Base-by-base conservation (phyloP, 2,113 vertebrate species). In the Entosphenus tridentatus region DNA sequence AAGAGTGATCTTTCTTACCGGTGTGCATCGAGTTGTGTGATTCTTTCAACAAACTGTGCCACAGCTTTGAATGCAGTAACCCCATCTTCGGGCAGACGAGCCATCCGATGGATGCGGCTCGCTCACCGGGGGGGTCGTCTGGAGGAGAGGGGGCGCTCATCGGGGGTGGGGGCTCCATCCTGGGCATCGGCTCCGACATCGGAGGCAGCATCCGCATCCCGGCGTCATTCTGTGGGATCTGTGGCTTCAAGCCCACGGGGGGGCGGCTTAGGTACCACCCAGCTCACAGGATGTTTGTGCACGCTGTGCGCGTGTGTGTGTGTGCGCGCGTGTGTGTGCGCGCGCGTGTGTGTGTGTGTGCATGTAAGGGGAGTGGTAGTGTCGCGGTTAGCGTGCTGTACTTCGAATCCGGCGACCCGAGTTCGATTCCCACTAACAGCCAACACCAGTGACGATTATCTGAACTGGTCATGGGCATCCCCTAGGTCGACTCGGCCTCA, bases 1-100 rank as follows among this genome's bases (percentile, higher is more conserved):
- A 10, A 11, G 54, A 8, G 8, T n/a, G n/a, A 18, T 55, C 12
- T 11, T 65, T 56, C 16, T 18, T 54, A 17, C 9, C 10, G 12
- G 21, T 56, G 12, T 39, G 39, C 39, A 12, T 2, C 18, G 9
- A 16, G 12, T 72, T 55, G 55, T 57, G 67, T 21, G 7, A 3
- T 69, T 9, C 8, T 70, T 3, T 73, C 5, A 12, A 21, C 14
- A 65, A 65, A n/a, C 9, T 68, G 3, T 58, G 18, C 8, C 2
- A n/a, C 70, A 85, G 85, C 71, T 83, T 76, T 71, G 81, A 84
- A 5, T 85, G 83, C 74, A 72, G 80, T 72, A 87, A 86, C 71
- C 78, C 78, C 3, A 83, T 85, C 68, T 84, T 74, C 68, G 82
- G 80, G 2, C 77, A 78, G 75, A 83, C 81, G 0, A 0, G 78